Base-by-base conservation (phyloP, 2,888 invertebrate species). In the Calliscelio sp. region DNA sequence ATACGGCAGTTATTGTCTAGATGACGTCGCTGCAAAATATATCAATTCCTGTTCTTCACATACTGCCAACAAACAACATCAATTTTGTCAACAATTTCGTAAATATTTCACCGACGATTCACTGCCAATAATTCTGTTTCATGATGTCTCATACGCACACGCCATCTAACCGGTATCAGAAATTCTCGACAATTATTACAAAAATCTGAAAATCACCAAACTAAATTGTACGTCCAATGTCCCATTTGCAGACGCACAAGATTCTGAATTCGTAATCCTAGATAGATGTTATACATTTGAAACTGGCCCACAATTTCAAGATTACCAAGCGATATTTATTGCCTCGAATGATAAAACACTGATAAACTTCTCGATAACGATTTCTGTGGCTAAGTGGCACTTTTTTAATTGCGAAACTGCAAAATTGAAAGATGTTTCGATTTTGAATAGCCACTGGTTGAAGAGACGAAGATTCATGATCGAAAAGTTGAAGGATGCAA, bases 1-100 rank as follows among this genome's bases (percentile, higher is more conserved):
- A 0, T 98, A 98, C 93, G 98, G 97, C 87, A 98, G 98, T 92
- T 98, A 98, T 93, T 98, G 98, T 92, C 95, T 97, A 2, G 98
- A 98, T 93, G 97, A 97, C 89, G 96, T 98, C 35, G 97, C 98
- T 1, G 98, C 98, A 0, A 96, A 97, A 92, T 99, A 99, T 93
- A 95, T 97, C 6, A 94, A 95, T 75, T 96, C 97, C 98, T 0
- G 96, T 97, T 5, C 94, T 96, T 65, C 96, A 96, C 86, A 94
- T 98, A 41, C 95, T 97, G 85, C 96, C 96, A 14, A n/a, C n/a
- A n/a, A n/a, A n/a, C n/a, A n/a, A n/a, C n/a, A n/a, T n/a, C n/a
- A n/a, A n/a, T n/a, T n/a, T n/a, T n/a, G n/a, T n/a, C n/a, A n/a
- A 32, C 32, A 32, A 32, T 32, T 32, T 32, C 10, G 5, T 32